phyloP scores from a whole-genome alignment of 1,140 invertebrate genomes.

The Tetranychus cinnabarinus region DNA sequence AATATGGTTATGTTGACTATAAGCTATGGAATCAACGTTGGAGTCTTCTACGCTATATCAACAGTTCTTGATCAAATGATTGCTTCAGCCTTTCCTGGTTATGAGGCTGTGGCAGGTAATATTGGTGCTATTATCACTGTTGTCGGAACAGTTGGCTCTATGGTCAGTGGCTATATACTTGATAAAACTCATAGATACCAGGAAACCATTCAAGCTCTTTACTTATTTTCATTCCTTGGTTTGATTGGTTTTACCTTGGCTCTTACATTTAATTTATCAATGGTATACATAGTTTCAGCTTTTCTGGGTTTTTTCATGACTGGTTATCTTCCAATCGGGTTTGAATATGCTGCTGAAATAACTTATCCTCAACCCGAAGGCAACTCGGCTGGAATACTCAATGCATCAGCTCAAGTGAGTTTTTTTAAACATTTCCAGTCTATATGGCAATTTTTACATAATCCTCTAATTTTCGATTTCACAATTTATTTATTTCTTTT shows the following conservation, averaged over 20 bases:
- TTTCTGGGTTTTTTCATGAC: conserved; percentile 84
- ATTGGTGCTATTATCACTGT: conserved; percentile 72
- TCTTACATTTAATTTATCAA: conserved; percentile 34
- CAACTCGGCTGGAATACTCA: conserved; percentile 62
- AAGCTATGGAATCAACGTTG: conserved; percentile 52
- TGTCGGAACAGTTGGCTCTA: conserved; percentile 64
- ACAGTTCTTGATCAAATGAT: conserved; percentile 71
- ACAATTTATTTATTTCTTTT: conserved; percentile 4
- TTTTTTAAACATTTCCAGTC: too few relatives aligned
- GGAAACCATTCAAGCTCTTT: conserved; percentile 61
- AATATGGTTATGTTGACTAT: conserved; percentile 55
- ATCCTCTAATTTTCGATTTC: not conserved
- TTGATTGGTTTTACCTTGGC: conserved; percentile 73
- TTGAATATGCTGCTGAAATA: conserved; percentile 80
- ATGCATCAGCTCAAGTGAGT: conserved; percentile 41
- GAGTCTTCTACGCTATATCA: conserved; percentile 79
- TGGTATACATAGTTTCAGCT: conserved; percentile 51
- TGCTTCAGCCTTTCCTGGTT: conserved; percentile 47
- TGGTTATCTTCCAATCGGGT: conserved; percentile 76
- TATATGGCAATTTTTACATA: too few relatives aligned
- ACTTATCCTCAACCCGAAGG: conserved; percentile 84
- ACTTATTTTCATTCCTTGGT: conserved; percentile 52
- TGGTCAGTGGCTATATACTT: conserved; percentile 58
- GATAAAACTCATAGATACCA: conserved; percentile 63
- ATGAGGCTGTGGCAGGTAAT: conserved; percentile 46